These are phyloP conservation scores for Chinchilla lanigera DNA, from an alignment of 2,113 vertebrate genomes.

Conservation along the genomic window DNA sequence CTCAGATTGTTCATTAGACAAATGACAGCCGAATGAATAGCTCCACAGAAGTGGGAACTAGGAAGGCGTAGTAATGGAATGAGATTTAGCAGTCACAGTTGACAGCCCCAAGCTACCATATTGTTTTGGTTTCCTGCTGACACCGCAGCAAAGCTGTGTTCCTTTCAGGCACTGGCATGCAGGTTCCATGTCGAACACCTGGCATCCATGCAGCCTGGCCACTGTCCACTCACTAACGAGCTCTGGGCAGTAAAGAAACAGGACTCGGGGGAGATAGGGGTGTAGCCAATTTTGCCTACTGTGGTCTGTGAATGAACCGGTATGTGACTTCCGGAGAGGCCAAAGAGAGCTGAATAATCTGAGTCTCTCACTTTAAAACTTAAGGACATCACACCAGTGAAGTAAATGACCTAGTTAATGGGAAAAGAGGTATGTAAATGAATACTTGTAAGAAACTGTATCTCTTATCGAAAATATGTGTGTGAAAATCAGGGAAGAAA, in stretches of 20 bases:
- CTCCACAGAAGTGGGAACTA: not conserved
- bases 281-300: not conserved
- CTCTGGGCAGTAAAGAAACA: not conserved
- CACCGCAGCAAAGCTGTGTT: not conserved
- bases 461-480: slow-evolving; percentile 31
- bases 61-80: not conserved
- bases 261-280: not conserved
- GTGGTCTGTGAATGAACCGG: not conserved
- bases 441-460: not conserved
- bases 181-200: not conserved
- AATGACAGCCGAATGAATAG: not conserved
- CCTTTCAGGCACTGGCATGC: not conserved
- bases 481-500: not conserved
- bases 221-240: not conserved
- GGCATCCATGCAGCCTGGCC: slow-evolving; percentile 32
- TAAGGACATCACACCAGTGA: not conserved
- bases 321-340: not conserved
- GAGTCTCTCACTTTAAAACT: not conserved
- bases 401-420: not conserved
- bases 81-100: not conserved
- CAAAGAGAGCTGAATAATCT: not conserved
- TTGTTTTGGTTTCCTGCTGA: not conserved
- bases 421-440: not conserved
- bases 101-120: not conserved
- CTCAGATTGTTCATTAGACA: slow-evolving; percentile 46